A percentile compares a stretch with the other conserved stretches of the same genome.
These are phyloP conservation scores for Prionailurus viverrinus DNA, from an alignment of 2,113 vertebrate genomes.

Conservation along the genomic window DNA sequence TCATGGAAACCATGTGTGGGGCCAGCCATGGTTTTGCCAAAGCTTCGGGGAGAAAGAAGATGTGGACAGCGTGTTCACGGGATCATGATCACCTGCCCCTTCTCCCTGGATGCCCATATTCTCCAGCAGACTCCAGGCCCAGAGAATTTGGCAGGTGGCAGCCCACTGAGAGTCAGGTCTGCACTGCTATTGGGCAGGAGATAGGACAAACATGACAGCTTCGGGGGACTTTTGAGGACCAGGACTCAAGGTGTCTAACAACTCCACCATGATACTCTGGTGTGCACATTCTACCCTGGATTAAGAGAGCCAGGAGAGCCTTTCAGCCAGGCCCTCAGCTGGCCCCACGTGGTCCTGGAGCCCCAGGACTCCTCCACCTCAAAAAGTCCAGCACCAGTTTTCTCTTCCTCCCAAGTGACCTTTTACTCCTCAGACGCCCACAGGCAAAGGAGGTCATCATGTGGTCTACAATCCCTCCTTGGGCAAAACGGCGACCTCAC, in stretches of 20 bases:
- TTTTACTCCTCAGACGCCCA: not conserved
- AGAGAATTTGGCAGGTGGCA: not conserved
- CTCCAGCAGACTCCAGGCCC: not conserved
- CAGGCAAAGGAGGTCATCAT: not conserved
- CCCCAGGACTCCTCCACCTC: not conserved
- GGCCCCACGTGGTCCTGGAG: not conserved
- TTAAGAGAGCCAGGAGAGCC: not conserved
- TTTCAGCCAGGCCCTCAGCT: not conserved
- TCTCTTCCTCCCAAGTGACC: not conserved
- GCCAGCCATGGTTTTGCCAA: not conserved
- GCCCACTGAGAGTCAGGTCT: not conserved
- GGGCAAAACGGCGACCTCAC: conserved; percentile 57
- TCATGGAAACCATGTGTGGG: fast-evolving
- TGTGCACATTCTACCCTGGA: not conserved
- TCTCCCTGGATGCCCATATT: not conserved
- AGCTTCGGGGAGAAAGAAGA: fast-evolving
- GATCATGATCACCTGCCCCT: not conserved
- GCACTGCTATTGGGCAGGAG: not conserved
- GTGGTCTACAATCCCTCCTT: conserved; percentile 36
- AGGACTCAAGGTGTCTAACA: not conserved
- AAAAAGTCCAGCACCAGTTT: not conserved
- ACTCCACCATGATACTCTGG: not conserved
- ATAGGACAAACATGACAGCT: not conserved
- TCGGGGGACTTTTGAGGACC: not conserved
- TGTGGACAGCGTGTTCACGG: no score